A percentile compares a stretch with the other conserved stretches of the same genome.
These are phyloP conservation scores for Scrobipalpa atriplicella DNA, from an alignment of 2,888 invertebrate genomes.

Conservation along the genomic window DNA sequence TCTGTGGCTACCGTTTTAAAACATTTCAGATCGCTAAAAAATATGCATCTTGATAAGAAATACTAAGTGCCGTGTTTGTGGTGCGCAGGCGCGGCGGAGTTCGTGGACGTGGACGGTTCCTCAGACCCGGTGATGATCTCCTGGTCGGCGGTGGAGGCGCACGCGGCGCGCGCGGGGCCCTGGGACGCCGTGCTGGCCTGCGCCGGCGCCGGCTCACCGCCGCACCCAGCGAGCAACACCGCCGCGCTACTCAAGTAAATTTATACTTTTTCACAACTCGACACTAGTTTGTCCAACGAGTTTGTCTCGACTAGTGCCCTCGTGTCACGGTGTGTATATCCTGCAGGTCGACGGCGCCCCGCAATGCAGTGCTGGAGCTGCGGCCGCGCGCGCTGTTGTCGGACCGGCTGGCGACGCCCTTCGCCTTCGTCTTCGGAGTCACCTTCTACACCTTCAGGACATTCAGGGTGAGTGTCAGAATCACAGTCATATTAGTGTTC, in stretches of 20 bases:
- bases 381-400: constrained; percentile 57
- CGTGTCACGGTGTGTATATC: too few species aligned
- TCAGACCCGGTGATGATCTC: constrained; percentile 41
- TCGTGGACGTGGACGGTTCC: constrained; percentile 49
- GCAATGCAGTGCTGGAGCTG: constrained; percentile 56
- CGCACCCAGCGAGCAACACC: constrained; percentile 40
- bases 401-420: constrained; percentile 63
- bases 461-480: constrained; percentile 62
- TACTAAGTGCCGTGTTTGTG: neutral
- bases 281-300: too few species aligned
- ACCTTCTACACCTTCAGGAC: constrained; percentile 60
- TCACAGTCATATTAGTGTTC: too few species aligned
- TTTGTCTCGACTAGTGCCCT: too few species aligned
- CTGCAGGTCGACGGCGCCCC: constrained; percentile 60
- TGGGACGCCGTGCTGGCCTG: constrained; percentile 70
- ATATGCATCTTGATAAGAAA: too few species aligned
- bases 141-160: constrained; percentile 56
- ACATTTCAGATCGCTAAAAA: too few species aligned
- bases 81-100: constrained; percentile 58
- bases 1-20: too few species aligned
- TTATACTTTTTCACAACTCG: neutral
- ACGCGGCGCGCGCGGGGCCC: constrained; percentile 55
- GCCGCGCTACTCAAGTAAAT: constrained; percentile 61
- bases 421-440: constrained; percentile 57
- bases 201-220: constrained; percentile 47